Conservation (phyloP, 2,888 invertebrate species). For the Drosophila stalkeri region DNA sequence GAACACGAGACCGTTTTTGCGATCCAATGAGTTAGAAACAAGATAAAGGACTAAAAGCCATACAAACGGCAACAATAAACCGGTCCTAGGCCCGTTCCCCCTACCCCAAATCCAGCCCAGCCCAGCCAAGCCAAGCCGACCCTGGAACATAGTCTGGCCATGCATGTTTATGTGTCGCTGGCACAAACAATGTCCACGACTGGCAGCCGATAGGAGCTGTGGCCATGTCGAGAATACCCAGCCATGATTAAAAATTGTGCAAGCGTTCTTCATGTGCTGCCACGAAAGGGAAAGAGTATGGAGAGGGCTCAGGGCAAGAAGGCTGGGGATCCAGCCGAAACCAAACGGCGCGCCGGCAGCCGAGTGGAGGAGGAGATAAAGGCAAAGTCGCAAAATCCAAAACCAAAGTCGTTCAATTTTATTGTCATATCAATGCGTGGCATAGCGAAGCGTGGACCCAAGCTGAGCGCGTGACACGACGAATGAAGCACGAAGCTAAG, state of each 20-base stretch:
- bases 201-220: slow-evolving; percentile 11
- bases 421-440: slow-evolving; percentile 76
- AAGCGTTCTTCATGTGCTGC: slow-evolving; percentile 49
- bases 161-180: slow-evolving; percentile 75
- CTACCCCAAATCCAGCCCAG: neutral
- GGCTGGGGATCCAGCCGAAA: slow-evolving; percentile 2
- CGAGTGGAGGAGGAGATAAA: slow-evolving; percentile 34
- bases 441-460: slow-evolving; percentile 12
- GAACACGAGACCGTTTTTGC: slow-evolving; percentile 82
- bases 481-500: neutral
- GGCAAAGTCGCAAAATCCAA: slow-evolving; percentile 73
- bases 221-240: slow-evolving; percentile 35
- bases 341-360: slow-evolving; percentile 3
- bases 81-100: slow-evolving; percentile 22
- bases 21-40: slow-evolving; percentile 84
- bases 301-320: too few species aligned
- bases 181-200: slow-evolving; percentile 63
- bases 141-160: slow-evolving; percentile 41
- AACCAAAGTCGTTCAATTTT: slow-evolving; percentile 76
- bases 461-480: slow-evolving; percentile 31
- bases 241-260: slow-evolving; percentile 78
- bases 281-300: neutral
- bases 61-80: slow-evolving; percentile 71
- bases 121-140: slow-evolving; percentile 1
- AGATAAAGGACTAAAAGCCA: slow-evolving; percentile 82